Conservation (phyloP, 2,797 vertebrate genomes). For the Threskiornis aethiopicus region DNA sequence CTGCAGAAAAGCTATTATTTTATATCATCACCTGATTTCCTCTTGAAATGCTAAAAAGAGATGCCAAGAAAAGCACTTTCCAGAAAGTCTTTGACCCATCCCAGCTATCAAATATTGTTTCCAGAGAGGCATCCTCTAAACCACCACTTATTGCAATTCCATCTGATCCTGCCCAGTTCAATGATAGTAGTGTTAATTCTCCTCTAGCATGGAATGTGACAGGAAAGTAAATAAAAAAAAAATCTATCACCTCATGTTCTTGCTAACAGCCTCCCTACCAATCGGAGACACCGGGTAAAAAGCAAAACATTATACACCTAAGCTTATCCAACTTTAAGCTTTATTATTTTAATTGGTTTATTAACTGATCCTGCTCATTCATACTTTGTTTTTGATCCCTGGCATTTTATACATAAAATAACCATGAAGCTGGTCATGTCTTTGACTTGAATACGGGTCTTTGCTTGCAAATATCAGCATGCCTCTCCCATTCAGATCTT, state of each 20-base stretch:
- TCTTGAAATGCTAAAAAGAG: neutral
- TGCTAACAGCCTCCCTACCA: neutral
- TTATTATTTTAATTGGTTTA: neutral
- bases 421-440: neutral
- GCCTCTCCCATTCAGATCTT: neutral
- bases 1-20: neutral
- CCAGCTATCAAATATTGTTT: neutral
- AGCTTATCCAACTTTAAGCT: neutral
- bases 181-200: neutral
- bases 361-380: neutral
- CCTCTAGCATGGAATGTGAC: neutral
- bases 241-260: neutral
- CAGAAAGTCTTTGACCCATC: neutral
- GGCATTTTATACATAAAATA: neutral
- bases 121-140: neutral
- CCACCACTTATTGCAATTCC: neutral
- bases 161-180: neutral
- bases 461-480: neutral
- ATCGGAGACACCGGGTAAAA: neutral
- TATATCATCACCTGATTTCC: neutral
- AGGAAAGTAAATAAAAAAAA: neutral
- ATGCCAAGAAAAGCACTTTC: neutral
- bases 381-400: neutral
- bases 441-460: neutral
- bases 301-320: neutral